Evolutionary conservation across 2,113 vertebrate genomes (phyloP).

Genomic region (Dolichotis patagonum): DNA sequence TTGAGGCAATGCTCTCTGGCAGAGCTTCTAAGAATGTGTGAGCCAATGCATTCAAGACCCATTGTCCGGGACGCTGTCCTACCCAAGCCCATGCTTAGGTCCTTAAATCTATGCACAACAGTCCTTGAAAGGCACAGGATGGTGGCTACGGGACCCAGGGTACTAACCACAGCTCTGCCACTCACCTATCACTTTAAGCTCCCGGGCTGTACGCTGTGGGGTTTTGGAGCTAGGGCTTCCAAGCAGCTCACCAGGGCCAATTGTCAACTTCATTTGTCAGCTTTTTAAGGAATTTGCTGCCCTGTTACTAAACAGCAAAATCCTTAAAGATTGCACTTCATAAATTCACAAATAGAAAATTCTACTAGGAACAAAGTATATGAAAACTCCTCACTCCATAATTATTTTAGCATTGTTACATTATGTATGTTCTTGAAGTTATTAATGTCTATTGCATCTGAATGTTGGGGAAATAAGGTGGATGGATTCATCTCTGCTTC

Average conservation of each 20-base stretch:
- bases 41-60: neutral
- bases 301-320: neutral
- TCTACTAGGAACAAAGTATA: slow-evolving; percentile 1
- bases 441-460: neutral
- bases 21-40: neutral
- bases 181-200: neutral
- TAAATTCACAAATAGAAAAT: neutral
- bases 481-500: too few relatives aligned
- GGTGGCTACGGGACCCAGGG: neutral
- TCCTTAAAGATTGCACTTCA: neutral
- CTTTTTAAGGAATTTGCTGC: neutral
- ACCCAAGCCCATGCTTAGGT: neutral
- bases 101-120: neutral
- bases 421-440: neutral
- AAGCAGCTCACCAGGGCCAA: neutral
- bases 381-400: slow-evolving; percentile 7
- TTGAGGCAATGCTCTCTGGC: accelerated
- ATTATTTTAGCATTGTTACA: neutral
- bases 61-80: neutral
- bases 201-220: too few relatives aligned
- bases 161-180: neutral
- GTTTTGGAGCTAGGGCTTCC: too few relatives aligned
- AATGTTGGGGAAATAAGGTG: neutral
- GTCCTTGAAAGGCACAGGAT: neutral
- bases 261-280: neutral